Evolutionary conservation across 1,140 invertebrate species (phyloP).

Genomic region (Brachionus asplanchnoidis): DNA sequence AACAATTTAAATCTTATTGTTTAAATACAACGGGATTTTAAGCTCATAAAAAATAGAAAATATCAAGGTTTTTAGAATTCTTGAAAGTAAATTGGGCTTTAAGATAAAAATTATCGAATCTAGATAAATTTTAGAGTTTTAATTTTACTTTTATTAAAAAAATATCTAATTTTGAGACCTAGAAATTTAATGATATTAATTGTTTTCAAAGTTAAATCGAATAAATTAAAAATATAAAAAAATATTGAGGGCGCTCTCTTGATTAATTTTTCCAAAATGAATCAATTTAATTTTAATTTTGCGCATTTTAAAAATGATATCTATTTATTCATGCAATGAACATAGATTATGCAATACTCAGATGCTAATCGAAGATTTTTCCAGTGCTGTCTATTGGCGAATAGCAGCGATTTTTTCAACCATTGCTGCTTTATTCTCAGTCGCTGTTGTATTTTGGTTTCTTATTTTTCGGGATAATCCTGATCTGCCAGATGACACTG

Average conservation of each 20-base stretch:
- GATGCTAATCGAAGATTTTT: conserved; percentile 21
- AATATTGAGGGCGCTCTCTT: not conserved
- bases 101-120: not conserved
- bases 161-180: not conserved
- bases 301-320: not conserved
- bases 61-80: not conserved
- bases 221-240: not conserved
- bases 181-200: not conserved
- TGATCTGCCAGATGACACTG: not conserved
- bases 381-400: conserved; percentile 18
- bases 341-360: not conserved
- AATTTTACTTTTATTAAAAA: not conserved
- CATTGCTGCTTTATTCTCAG: conserved; percentile 15
- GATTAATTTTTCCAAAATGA: not conserved
- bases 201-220: not conserved
- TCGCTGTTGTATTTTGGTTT: conserved; percentile 22
- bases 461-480: conserved; percentile 1
- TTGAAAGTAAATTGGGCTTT: not conserved
- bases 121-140: not conserved
- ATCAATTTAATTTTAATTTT: not conserved
- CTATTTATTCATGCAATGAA: conserved; percentile 27
- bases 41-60: not conserved
- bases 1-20: not conserved
- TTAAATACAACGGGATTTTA: not conserved
- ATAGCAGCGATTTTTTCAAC: conserved; percentile 33